These are phyloP conservation scores for Neodontobutis hainanensis DNA, from an alignment of 2,113 vertebrate genomes.

Conservation along the genomic window DNA sequence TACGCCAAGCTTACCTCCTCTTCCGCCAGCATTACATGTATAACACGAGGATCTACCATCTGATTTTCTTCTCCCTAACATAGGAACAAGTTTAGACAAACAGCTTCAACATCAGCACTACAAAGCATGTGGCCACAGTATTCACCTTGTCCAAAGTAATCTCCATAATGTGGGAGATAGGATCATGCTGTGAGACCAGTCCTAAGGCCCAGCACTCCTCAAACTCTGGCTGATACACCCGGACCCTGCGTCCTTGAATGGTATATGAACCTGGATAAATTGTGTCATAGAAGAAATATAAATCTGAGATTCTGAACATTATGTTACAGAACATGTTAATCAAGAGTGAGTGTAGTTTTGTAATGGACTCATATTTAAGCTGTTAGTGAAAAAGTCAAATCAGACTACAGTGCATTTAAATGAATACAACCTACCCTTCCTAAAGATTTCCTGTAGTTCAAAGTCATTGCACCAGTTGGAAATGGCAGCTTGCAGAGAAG, in stretches of 20 bases:
- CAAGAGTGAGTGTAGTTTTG: too few species aligned
- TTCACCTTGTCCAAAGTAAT: constrained; percentile 92
- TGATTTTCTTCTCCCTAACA: constrained; percentile 88
- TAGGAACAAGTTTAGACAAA: constrained; percentile 1
- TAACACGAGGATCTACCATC: constrained; percentile 91
- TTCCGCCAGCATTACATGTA: constrained; percentile 88
- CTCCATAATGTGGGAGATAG: constrained; percentile 92
- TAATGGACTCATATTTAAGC: too few species aligned
- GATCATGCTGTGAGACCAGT: constrained; percentile 90
- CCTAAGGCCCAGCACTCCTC: constrained; percentile 89
- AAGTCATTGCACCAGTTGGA: constrained; percentile 89
- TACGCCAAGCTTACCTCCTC: constrained; percentile 68
- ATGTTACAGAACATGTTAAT: too few species aligned
- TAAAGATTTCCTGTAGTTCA: constrained; percentile 96
- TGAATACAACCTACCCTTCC: constrained; percentile 83
- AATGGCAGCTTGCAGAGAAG: constrained; percentile 86
- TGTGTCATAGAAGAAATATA: neutral
- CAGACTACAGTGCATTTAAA: too few species aligned
- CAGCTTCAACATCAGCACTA: constrained; percentile 7
- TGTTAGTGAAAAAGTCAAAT: too few species aligned
- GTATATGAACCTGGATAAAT: constrained; percentile 86
- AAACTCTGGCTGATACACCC: constrained; percentile 94
- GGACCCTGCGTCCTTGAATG: constrained; percentile 92
- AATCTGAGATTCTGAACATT: neutral
- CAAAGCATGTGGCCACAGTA: neutral